These are phyloP conservation scores for Electrophaes corylata DNA, from an alignment of 2,888 invertebrate species.

Conservation along the genomic window DNA sequence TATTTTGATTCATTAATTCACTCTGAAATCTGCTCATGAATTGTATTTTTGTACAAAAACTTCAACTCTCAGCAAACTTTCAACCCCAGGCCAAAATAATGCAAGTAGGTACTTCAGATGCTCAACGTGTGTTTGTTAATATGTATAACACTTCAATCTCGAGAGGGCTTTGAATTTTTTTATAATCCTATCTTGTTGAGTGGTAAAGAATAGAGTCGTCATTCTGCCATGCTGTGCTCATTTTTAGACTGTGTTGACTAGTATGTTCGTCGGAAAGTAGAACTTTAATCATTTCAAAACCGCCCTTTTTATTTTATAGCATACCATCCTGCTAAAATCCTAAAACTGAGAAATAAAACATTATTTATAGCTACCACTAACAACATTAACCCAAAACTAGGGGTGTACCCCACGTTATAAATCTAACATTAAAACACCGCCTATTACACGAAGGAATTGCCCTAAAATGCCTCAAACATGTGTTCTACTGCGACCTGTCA, in stretches of 20 bases:
- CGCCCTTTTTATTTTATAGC: not conserved
- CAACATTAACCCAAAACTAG: slow-evolving; percentile 57
- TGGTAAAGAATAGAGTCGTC: slow-evolving; percentile 18
- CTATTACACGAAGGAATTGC: slow-evolving; percentile 80
- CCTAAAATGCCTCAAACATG: slow-evolving; percentile 82
- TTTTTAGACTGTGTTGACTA: slow-evolving; percentile 1
- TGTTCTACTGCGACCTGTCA: slow-evolving; percentile 82
- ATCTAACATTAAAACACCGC: slow-evolving; percentile 80
- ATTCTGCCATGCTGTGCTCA: slow-evolving; percentile 29
- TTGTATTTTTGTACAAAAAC: no score
- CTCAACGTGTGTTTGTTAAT: slow-evolving; percentile 64
- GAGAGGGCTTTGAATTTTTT: slow-evolving; percentile 49
- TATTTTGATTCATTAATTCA: no score
- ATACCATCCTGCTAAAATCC: not conserved
- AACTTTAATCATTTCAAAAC: not conserved
- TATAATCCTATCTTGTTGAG: slow-evolving; percentile 40
- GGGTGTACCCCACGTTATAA: slow-evolving; percentile 70
- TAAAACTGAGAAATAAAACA: slow-evolving; percentile 11
- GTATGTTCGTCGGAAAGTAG: not conserved
- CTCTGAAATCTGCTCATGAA: no score
- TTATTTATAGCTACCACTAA: slow-evolving; percentile 21
- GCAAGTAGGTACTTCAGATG: slow-evolving; percentile 54
- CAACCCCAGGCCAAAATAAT: slow-evolving; percentile 65
- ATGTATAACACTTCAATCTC: slow-evolving; percentile 66
- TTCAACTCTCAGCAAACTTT: slow-evolving; percentile 49